Conservation (phyloP, 2,797 vertebrate genomes). For the Aplochiton taeniatus region DNA sequence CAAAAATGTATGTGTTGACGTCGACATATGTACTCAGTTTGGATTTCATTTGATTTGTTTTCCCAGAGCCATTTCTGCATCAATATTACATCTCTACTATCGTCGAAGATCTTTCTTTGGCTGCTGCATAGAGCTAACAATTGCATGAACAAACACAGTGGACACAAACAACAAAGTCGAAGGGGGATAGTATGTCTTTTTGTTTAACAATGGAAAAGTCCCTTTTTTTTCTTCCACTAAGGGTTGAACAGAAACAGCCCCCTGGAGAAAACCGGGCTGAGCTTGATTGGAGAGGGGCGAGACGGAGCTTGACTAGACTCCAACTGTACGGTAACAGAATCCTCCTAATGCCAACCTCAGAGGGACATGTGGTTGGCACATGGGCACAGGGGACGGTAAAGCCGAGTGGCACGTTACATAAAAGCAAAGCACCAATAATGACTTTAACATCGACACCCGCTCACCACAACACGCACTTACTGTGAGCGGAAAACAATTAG, state of each 20-base stretch:
- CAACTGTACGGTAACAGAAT: slow-evolving; percentile 36
- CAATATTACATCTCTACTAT: slow-evolving; percentile 73
- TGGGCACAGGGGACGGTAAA: slow-evolving; percentile 14
- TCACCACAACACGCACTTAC: slow-evolving; percentile 45
- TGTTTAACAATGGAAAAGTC: no score
- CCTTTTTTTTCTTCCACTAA: no score
- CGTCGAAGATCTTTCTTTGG: slow-evolving; percentile 43
- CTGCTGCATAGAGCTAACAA: slow-evolving; percentile 46
- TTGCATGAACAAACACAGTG: slow-evolving; percentile 56
- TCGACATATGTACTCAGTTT: slow-evolving; percentile 71
- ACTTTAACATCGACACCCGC: slow-evolving; percentile 57
- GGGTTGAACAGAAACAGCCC: background rate
- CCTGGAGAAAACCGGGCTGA: slow-evolving; percentile 17
- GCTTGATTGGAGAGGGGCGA: slow-evolving; percentile 10
- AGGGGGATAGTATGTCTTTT: background rate
- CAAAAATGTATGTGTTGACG: slow-evolving; percentile 73
- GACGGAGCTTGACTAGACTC: background rate
- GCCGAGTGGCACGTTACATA: slow-evolving; percentile 36
- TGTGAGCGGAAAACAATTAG: slow-evolving; percentile 66
- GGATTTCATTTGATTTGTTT: slow-evolving; percentile 72
- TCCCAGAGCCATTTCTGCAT: slow-evolving; percentile 65
- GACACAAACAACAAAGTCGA: slow-evolving; percentile 58
- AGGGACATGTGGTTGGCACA: slow-evolving; percentile 31
- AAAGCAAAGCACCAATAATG: slow-evolving; percentile 46
- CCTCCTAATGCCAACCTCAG: slow-evolving; percentile 19